phyloP scores from a whole-genome alignment of 2,113 vertebrate species.

The Tachysurus vachellii region DNA sequence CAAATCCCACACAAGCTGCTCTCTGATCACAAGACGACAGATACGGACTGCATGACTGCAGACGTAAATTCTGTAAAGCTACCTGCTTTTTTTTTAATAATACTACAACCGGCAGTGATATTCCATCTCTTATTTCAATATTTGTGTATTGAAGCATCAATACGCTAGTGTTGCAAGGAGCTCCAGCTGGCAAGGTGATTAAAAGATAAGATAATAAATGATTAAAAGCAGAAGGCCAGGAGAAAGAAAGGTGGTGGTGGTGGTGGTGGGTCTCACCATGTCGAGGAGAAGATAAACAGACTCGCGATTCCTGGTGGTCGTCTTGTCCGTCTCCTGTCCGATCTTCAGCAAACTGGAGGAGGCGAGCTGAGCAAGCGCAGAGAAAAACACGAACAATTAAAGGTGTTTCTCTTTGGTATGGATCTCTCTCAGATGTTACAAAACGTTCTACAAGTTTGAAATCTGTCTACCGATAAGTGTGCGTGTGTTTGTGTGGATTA shows the following conservation, averaged over 20 bases:
- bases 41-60: conserved; percentile 26
- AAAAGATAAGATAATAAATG: not conserved
- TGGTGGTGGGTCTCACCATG: conserved; percentile 78
- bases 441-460: not conserved
- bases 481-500: no score
- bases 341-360: conserved; percentile 98
- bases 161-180: not conserved
- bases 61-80: conserved; percentile 2
- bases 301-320: conserved; percentile 95
- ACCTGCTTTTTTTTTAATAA: not conserved
- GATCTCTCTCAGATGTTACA: not conserved
- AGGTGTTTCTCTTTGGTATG: not conserved
- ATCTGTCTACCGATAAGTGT: not conserved
- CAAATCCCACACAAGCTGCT: conserved; percentile 33
- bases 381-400: not conserved
- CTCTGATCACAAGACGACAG: conserved; percentile 31
- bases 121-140: not conserved
- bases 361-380: conserved; percentile 78
- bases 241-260: not conserved
- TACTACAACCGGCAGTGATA: not conserved
- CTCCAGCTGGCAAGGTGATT: not conserved
- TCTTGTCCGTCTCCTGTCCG: conserved; percentile 97
- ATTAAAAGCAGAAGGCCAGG: not conserved
- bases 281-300: conserved; percentile 97
- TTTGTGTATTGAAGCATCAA: not conserved